Conservation (phyloP, 2,888 invertebrate genomes). For the Metalampra italica region DNA sequence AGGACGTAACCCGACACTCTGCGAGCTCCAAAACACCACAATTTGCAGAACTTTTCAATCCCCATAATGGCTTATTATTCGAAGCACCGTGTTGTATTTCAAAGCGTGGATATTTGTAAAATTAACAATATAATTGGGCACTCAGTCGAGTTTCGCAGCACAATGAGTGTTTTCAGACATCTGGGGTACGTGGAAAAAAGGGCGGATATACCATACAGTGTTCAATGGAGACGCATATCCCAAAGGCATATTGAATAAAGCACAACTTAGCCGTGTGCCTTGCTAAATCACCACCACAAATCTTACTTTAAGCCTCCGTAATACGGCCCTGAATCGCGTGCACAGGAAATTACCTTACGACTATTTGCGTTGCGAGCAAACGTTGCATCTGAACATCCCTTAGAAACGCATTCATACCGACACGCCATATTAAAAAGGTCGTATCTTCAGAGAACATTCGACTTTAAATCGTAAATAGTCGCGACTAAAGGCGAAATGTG, state of each 20-base stretch:
- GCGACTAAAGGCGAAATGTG: constrained; percentile 21
- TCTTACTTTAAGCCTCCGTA: constrained; percentile 10
- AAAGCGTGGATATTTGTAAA: constrained; percentile 68
- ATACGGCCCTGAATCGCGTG: constrained; percentile 26
- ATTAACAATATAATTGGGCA: constrained; percentile 79
- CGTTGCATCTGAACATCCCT: constrained; percentile 75
- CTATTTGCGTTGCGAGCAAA: constrained; percentile 24
- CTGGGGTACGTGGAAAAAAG: constrained; percentile 69
- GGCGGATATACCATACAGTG: constrained; percentile 73
- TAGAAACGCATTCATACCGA: constrained; percentile 58
- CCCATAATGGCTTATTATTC: constrained; percentile 72
- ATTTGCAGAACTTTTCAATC: constrained; percentile 18
- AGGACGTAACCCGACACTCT: constrained; percentile 37
- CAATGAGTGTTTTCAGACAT: constrained; percentile 57
- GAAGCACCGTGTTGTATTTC: constrained; percentile 65
- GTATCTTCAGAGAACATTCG: constrained; percentile 15
- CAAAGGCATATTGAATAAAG: constrained; percentile 42
- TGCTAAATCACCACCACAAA: constrained; percentile 11
- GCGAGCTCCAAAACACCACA: constrained; percentile 19
- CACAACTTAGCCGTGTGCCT: constrained; percentile 17
- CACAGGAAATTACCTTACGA: constrained; percentile 19
- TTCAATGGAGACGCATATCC: constrained; percentile 66
- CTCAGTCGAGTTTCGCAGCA: constrained; percentile 47
- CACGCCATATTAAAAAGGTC: constrained; percentile 23
- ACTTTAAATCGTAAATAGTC: constrained; percentile 20